Evolutionary conservation across 2,888 invertebrate species (phyloP).

Genomic region (Julus scanicus): DNA sequence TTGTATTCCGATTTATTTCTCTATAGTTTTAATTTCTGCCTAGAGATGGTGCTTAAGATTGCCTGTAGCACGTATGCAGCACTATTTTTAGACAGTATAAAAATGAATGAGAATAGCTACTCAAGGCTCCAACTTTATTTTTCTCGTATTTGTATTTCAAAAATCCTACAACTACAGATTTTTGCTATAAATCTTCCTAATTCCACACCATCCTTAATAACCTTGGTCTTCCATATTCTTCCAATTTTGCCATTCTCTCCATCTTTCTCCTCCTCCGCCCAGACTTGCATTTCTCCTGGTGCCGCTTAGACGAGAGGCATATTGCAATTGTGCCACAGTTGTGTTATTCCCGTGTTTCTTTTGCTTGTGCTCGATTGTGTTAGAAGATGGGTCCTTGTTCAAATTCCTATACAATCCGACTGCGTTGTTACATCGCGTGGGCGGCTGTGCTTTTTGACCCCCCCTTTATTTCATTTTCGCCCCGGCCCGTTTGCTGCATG

Average conservation of each 20-base stretch:
- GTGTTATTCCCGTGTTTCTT: too few relatives aligned
- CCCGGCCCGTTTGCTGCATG: constrained; percentile 48
- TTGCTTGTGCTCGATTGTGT: constrained; percentile 6
- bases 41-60: too few relatives aligned
- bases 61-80: too few relatives aligned
- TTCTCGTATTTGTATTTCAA: too few relatives aligned
- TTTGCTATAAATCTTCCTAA: too few relatives aligned
- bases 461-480: constrained; percentile 34
- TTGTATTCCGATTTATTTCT: too few relatives aligned
- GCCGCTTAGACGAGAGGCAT: not conserved
- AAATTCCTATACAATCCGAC: constrained; percentile 41
- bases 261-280: not conserved
- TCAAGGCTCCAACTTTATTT: too few relatives aligned
- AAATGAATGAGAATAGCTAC: too few relatives aligned
- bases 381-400: constrained; percentile 45
- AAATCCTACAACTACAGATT: too few relatives aligned
- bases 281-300: not conserved
- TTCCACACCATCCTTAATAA: not conserved
- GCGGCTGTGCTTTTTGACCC: not conserved
- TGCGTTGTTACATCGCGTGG: not conserved
- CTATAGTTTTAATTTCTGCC: too few relatives aligned
- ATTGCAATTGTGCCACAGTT: too few relatives aligned
- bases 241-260: not conserved
- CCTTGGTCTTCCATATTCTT: not conserved
- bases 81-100: too few relatives aligned